Evolutionary conservation across 2,113 vertebrate genomes (phyloP), one percentile per base, ranked within the genome.

Genomic region (Baryphthengus martii): DNA sequence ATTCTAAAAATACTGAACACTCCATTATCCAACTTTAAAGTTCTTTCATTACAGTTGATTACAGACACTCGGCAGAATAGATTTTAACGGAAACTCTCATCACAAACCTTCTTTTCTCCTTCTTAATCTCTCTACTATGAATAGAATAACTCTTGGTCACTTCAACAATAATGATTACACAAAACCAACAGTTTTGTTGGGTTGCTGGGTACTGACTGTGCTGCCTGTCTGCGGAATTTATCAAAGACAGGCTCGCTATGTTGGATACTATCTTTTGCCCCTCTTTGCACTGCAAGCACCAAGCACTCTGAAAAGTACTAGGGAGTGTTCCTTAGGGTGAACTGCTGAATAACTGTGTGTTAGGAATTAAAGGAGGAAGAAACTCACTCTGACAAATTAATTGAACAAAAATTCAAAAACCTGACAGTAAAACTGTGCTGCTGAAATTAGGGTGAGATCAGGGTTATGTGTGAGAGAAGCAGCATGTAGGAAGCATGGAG

Each of bases 221-320:
- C 10, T 17, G 18, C 35, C 35, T 39, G 18, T 40, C 35, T 39
- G 26, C 56, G 33, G 28, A 24, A 74, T 29, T 62, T 50, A 68
- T 35, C 61, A 84, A n/a, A 89, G 35, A 56, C 47, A 58, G 33
- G 21, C 39, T 93, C 33, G 7, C 35, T 85, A 61, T 37, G 44
- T 0, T 50, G 47, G 23, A 42, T 29, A 17, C 10, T 42, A 31
- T 25, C 15, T 63, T 75, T n/a, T 0, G 3, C 1, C 28, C 31
- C 31, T 3, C 16, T 53, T 84, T 47, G 42, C n/a, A 76, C 13
- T 0, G 3, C 15, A 65, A 81, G 39, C n/a, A 71, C 81, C 17
- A 71, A 49, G 9, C 2, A 3, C 24, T 87, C n/a, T 50, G 35
- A 42, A 42, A 77, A 55, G 50, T 33, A 58, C 33, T 29, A 6